Evolutionary conservation across 1,140 invertebrate genomes (phyloP), one percentile per base, ranked within the genome.

Genomic region (Drosophila lacertosa): DNA sequence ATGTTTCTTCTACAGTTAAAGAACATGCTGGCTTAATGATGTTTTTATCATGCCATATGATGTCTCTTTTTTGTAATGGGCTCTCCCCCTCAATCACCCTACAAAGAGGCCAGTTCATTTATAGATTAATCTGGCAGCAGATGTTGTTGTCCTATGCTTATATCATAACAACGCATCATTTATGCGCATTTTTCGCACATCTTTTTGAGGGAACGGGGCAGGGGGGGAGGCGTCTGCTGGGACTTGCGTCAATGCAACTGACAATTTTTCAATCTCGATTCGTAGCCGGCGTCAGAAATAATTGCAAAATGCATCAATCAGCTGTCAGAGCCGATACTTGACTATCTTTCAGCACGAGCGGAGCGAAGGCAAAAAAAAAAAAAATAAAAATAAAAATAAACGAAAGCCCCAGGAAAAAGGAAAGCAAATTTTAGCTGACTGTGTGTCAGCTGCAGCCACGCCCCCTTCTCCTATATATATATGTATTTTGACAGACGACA

Each of bases 231-330:
- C 26, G 35, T 58, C 59, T 67, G 20, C 16, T 20, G 55, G 32
- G 45, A 62, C 51, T 55, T 64, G 32, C 39, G 51, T 72, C 69
- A 67, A 86, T 84, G 81, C 81, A 77, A 81, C 77, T 84, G 81
- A 84, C 81, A 84, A 84, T 79, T 84, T 84, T 84, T 84, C 81
- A 84, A 84, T 84, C 81, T 84, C 73, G 66, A 74, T 76, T 55
- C 53, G 59, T 53, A 54, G 67, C 40, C 63, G 54, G 82, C 77
- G 77, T 84, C 81, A 84, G 71, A 84, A 86, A 84, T 84, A 84
- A 84, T 84, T 84, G 81, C 81, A 77, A 84, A 84, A 84, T 86
- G 81, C 81, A 84, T 84, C 81, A 84, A 86, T 84, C 81, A 84
- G 77, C 62, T 84, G 81, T 86, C 81, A 77, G 54, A 66, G 75